Evolutionary conservation across 2,113 vertebrate genomes (phyloP), one percentile per base, ranked within the genome.

Genomic region (Pangasianodon hypophthalmus): DNA sequence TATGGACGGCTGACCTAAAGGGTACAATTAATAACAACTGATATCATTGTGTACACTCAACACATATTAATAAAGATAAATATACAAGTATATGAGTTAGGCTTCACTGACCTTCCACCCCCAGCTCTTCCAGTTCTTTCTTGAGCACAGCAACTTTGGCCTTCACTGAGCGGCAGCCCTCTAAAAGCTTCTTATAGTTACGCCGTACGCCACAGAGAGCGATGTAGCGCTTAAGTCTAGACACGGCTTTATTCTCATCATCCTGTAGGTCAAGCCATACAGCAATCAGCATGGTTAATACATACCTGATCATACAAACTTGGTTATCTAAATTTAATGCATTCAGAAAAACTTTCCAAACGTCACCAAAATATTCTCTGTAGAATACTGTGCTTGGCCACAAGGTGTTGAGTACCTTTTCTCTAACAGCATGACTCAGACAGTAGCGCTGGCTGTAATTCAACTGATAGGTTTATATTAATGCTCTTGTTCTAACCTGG

Each of bases 141-240:
- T 95, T 96, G 18, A 98, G 94, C 64, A 95, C 93, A 77, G 92
- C 88, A 79, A 97, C 94, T 60, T 95, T 93, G 18, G 97, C 91
- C 73, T 94, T 95, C 77, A 93, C 88, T 0, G 96, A 96, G 56
- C 37, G 85, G 69, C 97, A 97, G 87, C 91, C 92, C 0, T 93
- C 94, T 0, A 98, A 92, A 32, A 98, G 94, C 88, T 97, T 97
- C 92, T 97, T 98, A 92, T 97, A 98, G 93, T 97, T 97, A 14
- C 92, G 94, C 71, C 93, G 91, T 83, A 94, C 96, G 0, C 97
- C 97, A 87, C 97, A 98, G 75, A 97, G 95, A 58, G 95, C 7
- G 41, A 98, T 97, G 91, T 97, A 97, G 41, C 95, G 97, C 91
- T 97, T 98, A 44, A 98, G 95, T 58, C 96, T 95, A 1, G 81